These are phyloP conservation scores for Trimorus sp. DNA, from an alignment of 2,888 invertebrate genomes.

Conservation along the genomic window DNA sequence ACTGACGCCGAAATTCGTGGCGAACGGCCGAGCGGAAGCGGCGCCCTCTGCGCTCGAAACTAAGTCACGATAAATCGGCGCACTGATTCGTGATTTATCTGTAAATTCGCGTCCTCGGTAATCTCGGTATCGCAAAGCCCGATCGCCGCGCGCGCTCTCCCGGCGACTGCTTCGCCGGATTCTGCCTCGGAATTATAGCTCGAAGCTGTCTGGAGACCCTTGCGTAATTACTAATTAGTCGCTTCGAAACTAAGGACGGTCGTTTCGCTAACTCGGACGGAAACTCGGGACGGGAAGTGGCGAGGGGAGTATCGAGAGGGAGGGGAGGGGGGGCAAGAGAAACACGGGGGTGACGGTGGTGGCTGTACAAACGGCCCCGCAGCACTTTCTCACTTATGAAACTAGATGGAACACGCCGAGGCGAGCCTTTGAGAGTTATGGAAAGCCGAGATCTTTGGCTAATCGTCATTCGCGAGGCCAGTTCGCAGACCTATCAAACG, in stretches of 20 bases:
- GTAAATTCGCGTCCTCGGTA: conserved; percentile 43
- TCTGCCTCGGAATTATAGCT: conserved; percentile 53
- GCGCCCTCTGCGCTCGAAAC: conserved; percentile 32
- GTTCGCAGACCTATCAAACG: too few species aligned
- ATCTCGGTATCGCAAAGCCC: conserved; percentile 45
- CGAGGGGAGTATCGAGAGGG: conserved; percentile 1
- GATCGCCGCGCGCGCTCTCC: conserved; percentile 38
- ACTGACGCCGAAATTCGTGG: too few species aligned
- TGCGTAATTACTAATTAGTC: conserved; percentile 72
- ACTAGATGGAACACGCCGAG: conserved; percentile 51
- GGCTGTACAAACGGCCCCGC: conserved; percentile 57
- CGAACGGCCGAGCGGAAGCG: too few species aligned
- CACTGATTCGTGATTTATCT: conserved; percentile 53
- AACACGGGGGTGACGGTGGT: too few species aligned
- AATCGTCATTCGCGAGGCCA: conserved; percentile 47
- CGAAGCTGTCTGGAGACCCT: conserved; percentile 54
- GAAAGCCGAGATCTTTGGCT: conserved; percentile 50
- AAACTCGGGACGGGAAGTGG: conserved; percentile 45
- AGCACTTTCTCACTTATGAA: conserved; percentile 64
- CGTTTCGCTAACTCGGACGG: conserved; percentile 64
- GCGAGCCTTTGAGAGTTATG: conserved; percentile 57
- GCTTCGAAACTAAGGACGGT: conserved; percentile 69
- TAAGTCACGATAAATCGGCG: conserved; percentile 49
- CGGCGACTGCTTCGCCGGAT: conserved; percentile 44
- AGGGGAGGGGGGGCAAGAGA: conserved; percentile 17